Base-by-base conservation (phyloP, 2,888 invertebrate genomes). In the Caprella mutica region DNA sequence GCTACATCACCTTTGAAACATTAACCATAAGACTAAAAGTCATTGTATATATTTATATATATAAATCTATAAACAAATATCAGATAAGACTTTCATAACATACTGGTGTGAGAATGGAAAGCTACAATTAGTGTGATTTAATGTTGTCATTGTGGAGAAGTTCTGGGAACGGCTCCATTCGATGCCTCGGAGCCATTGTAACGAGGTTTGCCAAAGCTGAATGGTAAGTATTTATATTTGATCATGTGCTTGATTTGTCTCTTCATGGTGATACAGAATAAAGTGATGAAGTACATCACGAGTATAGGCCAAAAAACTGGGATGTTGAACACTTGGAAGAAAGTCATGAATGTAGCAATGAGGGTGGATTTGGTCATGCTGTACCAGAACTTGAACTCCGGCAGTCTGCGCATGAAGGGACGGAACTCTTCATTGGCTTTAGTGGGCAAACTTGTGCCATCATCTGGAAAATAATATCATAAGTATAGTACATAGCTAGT, bases 231-330 rank as follows among this genome's bases (percentile, higher is more conserved):
- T 76, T 89, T 85, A 76, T 97, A 98, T 77, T 91, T 94, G 72
- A 99, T 86, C 98, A 99, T 99, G 79, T 99, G 98, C 93, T 62
- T 96, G 70, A 99, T 98, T 80, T 99, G 98, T 71, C 96, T 83
- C 77, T 97, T 98, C 97, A 99, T 97, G 58, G 98, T 99, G 72
- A 99, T 89, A 76, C 91, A 88, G 77, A 97, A 91, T 68, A 99
- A 78, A 58, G 96, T 92, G 72, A 98, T 88, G 77, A 99, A 99
- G 77, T 99, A 99, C 88, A 99, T 91, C 70, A 99, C 94, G 73
- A 99, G 81, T 70, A 99, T 98, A 61, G 98, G 98, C 98, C 98
- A 99, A 77, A 99, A 99, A 70, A 99, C 98, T 72, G 98, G 98
- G 74, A 99, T 86, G 79, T 99, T 94, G 76, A 97, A 93, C 69